These are phyloP conservation scores for Clarias batrachus DNA, from an alignment of 2,113 vertebrate genomes.

Conservation along the genomic window DNA sequence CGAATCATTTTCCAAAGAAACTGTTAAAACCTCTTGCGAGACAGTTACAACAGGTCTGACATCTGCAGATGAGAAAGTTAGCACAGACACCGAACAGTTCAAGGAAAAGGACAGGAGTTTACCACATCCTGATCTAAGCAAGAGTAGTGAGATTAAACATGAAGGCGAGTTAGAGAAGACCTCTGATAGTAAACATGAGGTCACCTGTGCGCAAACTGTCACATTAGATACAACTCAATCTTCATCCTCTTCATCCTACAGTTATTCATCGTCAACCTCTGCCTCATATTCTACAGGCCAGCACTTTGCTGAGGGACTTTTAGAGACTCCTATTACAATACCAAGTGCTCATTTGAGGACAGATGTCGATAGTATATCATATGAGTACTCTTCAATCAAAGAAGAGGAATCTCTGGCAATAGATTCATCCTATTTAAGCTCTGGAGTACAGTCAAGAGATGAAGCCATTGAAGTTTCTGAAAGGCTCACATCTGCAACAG, in stretches of 20 bases:
- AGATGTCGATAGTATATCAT: slow-evolving; percentile 54
- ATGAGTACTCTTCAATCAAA: slow-evolving; percentile 70
- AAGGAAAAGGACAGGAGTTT: slow-evolving; percentile 51
- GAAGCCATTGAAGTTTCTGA: slow-evolving; percentile 88
- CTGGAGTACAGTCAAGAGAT: slow-evolving; percentile 73
- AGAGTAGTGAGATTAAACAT: slow-evolving; percentile 53
- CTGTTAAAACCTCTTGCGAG: slow-evolving; percentile 31
- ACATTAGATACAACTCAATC: slow-evolving; percentile 61
- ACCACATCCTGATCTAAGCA: slow-evolving; percentile 45
- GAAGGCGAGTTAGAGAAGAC: slow-evolving; percentile 50
- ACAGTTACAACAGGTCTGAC: slow-evolving; percentile 11
- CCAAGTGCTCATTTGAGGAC: slow-evolving; percentile 60
- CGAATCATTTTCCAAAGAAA: slow-evolving; percentile 19
- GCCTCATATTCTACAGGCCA: slow-evolving; percentile 58
- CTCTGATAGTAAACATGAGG: slow-evolving; percentile 53
- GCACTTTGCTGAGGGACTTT: slow-evolving; percentile 56
- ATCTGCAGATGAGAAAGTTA: slow-evolving; percentile 29
- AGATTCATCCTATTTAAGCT: slow-evolving; percentile 66
- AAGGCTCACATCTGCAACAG: slow-evolving; percentile 66
- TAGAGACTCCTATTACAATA: slow-evolving; percentile 37
- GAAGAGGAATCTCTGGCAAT: slow-evolving; percentile 69
- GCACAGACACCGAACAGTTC: slow-evolving; percentile 31
- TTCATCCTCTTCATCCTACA: slow-evolving; percentile 64
- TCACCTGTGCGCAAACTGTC: slow-evolving; percentile 65
- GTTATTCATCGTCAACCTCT: slow-evolving; percentile 64